Evolutionary conservation across 1,140 invertebrate species (phyloP).

Genomic region (Phenacoccus solenopsis): DNA sequence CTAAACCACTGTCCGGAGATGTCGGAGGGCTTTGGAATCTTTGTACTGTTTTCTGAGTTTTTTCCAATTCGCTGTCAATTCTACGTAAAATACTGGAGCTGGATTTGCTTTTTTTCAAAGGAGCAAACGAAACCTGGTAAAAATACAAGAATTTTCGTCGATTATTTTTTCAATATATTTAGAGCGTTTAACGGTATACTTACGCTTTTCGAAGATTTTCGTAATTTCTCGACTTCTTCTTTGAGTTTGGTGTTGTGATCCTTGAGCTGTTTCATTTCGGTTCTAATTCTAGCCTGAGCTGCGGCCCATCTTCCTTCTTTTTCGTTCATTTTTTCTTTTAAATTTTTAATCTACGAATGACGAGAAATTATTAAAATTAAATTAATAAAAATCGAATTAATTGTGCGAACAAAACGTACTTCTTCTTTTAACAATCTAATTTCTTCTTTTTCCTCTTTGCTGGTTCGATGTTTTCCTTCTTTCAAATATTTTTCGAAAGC

Average conservation of each 20-base stretch:
- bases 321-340: conserved; percentile 49
- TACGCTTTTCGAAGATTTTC: conserved; percentile 14
- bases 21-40: background rate
- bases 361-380: background rate
- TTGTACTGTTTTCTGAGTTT: background rate
- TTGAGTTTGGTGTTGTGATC: conserved; percentile 58
- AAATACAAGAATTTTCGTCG: background rate
- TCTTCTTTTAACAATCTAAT: conserved; percentile 38
- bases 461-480: conserved; percentile 46
- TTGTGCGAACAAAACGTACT: conserved; percentile 15
- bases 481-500: conserved; percentile 39
- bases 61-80: background rate
- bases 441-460: conserved; percentile 54
- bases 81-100: background rate
- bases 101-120: background rate
- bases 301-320: conserved; percentile 66
- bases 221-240: conserved; percentile 42
- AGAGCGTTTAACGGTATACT: background rate
- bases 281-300: conserved; percentile 55
- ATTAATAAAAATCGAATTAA: background rate
- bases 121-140: background rate
- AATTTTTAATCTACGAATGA: conserved; percentile 13
- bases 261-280: conserved; percentile 61
- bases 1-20: background rate
- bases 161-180: too few relatives aligned